A percentile compares a stretch with the other conserved stretches of the same genome.
phyloP scores from a whole-genome alignment of 2,888 invertebrate genomes.

The Carcina quercana region DNA sequence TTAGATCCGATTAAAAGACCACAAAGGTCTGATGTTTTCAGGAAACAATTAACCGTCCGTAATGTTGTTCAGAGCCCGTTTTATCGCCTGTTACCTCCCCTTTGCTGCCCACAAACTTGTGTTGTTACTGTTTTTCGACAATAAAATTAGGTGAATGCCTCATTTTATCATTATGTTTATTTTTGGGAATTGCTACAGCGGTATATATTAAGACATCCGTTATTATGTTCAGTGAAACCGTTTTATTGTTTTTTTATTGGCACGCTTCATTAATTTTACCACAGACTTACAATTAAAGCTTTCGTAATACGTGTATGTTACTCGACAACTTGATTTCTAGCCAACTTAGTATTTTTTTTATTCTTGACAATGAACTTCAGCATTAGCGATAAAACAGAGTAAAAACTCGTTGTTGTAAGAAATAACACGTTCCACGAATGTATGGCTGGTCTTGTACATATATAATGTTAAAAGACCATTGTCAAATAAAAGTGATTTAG shows the following conservation, averaged over 20 bases:
- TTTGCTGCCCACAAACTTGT: conserved; percentile 12
- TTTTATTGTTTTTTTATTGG: too few relatives aligned
- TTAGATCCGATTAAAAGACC: conserved; percentile 13
- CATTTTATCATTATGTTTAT: neutral
- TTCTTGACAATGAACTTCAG: too few relatives aligned
- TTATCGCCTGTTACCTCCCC: conserved; percentile 16
- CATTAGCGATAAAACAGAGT: too few relatives aligned
- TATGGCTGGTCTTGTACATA: too few relatives aligned
- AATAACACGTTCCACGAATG: too few relatives aligned
- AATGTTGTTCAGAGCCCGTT: conserved; percentile 16
- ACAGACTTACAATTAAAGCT: neutral
- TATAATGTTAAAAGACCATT: too few relatives aligned
- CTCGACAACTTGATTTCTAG: too few relatives aligned
- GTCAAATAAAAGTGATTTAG: too few relatives aligned
- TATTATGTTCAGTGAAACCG: too few relatives aligned
- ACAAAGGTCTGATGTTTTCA: conserved; percentile 7
- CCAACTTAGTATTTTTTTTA: too few relatives aligned
- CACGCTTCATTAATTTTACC: neutral
- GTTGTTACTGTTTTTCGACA: conserved; percentile 12
- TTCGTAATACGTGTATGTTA: neutral
- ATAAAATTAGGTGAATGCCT: conserved; percentile 5
- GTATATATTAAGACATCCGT: too few relatives aligned
- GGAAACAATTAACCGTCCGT: conserved; percentile 21
- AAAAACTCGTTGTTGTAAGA: too few relatives aligned
- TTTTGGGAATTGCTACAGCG: conserved; percentile 1